A percentile compares a stretch with the other conserved stretches of the same genome.
These are phyloP conservation scores for Riparia riparia DNA, from an alignment of 2,113 vertebrate species.

Conservation along the genomic window DNA sequence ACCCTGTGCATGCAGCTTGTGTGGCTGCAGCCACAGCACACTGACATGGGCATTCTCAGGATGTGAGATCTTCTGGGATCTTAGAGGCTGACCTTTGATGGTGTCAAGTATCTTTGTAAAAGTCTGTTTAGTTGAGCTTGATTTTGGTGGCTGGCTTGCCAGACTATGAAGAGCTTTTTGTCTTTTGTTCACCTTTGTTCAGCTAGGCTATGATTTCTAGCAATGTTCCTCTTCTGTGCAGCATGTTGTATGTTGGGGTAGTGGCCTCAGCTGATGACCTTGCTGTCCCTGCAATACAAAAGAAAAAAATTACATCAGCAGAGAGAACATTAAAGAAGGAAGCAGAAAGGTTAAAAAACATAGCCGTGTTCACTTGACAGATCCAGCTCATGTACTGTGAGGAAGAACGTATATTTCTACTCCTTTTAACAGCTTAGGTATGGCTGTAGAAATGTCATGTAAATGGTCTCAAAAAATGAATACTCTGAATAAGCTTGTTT, in stretches of 20 bases:
- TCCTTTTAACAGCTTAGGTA: not conserved
- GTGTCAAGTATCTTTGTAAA: not conserved
- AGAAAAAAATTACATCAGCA: not conserved
- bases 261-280: not conserved
- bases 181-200: not conserved
- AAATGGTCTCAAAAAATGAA: not conserved
- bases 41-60: fast-evolving
- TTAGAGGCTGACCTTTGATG: not conserved
- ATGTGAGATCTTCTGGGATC: not conserved
- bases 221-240: not conserved
- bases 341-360: not conserved
- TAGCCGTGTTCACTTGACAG: not conserved
- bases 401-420: not conserved
- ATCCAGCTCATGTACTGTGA: not conserved
- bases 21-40: not conserved
- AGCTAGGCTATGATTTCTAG: not conserved
- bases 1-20: fast-evolving
- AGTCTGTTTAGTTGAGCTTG: not conserved
- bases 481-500: not conserved
- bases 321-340: not conserved
- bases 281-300: not conserved
- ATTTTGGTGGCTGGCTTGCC: not conserved
- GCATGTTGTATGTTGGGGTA: fast-evolving
- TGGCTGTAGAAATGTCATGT: not conserved
- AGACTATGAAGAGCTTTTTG: not conserved